Base-by-base conservation (phyloP, 2,888 invertebrate genomes). In the Abscondita cerata region DNA sequence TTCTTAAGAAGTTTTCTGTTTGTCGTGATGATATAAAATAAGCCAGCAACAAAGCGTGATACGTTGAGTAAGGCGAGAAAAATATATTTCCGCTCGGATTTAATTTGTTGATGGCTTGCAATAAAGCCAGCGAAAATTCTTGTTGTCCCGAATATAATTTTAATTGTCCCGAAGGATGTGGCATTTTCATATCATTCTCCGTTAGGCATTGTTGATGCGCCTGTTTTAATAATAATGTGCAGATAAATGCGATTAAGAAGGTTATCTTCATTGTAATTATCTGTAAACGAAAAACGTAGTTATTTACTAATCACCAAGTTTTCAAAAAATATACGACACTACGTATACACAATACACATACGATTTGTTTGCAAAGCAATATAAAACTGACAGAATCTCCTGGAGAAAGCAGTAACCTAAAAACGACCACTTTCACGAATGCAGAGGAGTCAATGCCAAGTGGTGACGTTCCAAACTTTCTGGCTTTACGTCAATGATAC, bases 21-120 rank as follows among this genome's bases (percentile, higher is more conserved):
- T 86, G 83, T 11, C 87, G 88, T 0, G 85, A 86, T 1, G 93
- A 82, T 0, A 92, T 88, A 73, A 93, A 92, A 75, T 92, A 94
- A 0, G 92, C 91, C 64, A 95, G 81, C 50, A 90, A 78, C 31
- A 95, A 75, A 0, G 93, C 89, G 70, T 93, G 90, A 75, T 93
- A 91, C 11, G 94, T 88, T 68, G 93, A 94, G 81, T 92, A 91
- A 0, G 95, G 95, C 4, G 95, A 95, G 79, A 93, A 93, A 83
- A 95, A 93, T 38, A 95, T 81, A 77, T 94, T 95, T 68, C 89
- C 89, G 40, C 85, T 82, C 0, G 88, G 86, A 66, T 87, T 86
- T 18, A 78, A 59, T 13, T 85, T 85, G 68, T 89, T 87, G 66
- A 89, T 86, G 13, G 87, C 84, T 67, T 87, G 86, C 70, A 94